Percentiles rank a stretch among this genome's conserved stretches.
Evolutionary conservation across 2,888 invertebrate genomes (phyloP).

Genomic region (Pardosa pseudoannulata): DNA sequence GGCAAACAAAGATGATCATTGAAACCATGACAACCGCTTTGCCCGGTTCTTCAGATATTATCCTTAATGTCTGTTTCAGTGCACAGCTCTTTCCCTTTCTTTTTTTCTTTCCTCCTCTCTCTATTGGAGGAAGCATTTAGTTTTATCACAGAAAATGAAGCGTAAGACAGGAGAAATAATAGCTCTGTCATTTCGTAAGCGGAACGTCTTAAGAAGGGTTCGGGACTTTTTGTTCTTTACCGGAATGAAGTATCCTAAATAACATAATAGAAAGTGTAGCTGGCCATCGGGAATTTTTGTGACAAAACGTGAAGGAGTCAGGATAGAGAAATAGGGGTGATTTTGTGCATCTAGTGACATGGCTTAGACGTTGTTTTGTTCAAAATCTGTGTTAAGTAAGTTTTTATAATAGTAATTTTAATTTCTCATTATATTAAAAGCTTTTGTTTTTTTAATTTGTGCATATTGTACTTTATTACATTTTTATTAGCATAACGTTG

Average conservation of each 20-base stretch:
- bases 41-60: conserved; percentile 24
- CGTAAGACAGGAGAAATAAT: conserved; percentile 38
- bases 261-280: not conserved
- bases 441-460: too few species aligned
- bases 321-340: too few species aligned
- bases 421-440: too few species aligned
- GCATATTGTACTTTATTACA: too few species aligned
- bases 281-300: too few species aligned
- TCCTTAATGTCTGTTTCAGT: conserved; percentile 30
- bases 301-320: not conserved
- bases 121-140: conserved; percentile 47
- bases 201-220: not conserved
- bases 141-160: conserved; percentile 70
- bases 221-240: not conserved
- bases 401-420: too few species aligned
- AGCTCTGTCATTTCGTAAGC: not conserved
- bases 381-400: too few species aligned
- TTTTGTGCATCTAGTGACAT: too few species aligned
- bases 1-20: conserved; percentile 28
- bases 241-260: not conserved
- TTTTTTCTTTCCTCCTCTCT: too few species aligned
- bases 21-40: conserved; percentile 47
- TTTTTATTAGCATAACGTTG: too few species aligned
- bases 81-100: conserved; percentile 43
- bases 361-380: too few species aligned